Base-by-base conservation (phyloP, 2,797 vertebrate genomes). In the Spheniscus humboldti region DNA sequence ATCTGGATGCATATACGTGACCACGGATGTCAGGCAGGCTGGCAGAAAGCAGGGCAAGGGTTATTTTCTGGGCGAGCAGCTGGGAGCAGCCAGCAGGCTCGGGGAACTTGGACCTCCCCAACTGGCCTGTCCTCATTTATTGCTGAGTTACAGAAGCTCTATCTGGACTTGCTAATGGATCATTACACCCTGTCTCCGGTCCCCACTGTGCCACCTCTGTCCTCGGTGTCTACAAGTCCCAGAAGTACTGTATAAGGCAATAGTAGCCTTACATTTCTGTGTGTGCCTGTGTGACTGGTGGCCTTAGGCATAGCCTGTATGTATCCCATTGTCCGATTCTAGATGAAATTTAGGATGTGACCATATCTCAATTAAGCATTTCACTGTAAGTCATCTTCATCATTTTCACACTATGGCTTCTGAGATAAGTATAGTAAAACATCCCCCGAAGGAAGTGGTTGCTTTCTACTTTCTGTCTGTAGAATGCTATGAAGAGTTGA, bases 111-210 rank as follows among this genome's bases (percentile, higher is more conserved):
- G 35, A 33, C 25, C 72, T 89, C 50, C 43, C n/a, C 2, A 1
- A 10, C 20, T 0, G 2, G 28, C 45, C 22, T 68, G 12, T 30
- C 62, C 59, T 68, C 18, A 5, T 73, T 63, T 68, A 31, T 60
- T 77, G 30, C 66, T n/a, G 25, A 81, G 10, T n/a, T 52, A 41
- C 35, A 85, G 47, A 81, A 77, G 20, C 20, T 37, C 6, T 60
- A 5, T 16, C 45, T 71, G 56, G 41, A 81, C 22, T 56, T 57
- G 30, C 41, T 66, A 30, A 56, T 0, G 0, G 23, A 56, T 18
- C 5, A 6, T 47, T 48, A 47, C 11, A 67, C 11, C 5, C 41
- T 31, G 11, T 25, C 5, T 57, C 27, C 1, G 0, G 27, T 43
- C 27, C 28, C 6, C 30, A 5, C 30, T 25, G 9, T 52, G 23